These are phyloP conservation scores for Atta texana DNA, from an alignment of 1,140 invertebrate genomes.

Conservation along the genomic window DNA sequence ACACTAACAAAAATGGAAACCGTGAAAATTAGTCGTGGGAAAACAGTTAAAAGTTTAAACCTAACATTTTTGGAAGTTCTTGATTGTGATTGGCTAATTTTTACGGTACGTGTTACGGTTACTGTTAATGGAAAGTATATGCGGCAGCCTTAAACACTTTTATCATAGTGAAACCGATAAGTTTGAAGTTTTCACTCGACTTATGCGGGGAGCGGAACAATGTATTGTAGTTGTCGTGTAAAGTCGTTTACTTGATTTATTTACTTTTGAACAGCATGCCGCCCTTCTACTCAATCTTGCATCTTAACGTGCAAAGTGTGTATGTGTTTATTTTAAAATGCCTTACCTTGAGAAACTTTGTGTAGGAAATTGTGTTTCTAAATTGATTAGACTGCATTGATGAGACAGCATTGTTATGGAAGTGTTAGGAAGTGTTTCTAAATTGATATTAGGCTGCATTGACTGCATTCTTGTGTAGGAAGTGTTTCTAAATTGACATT, in stretches of 20 bases:
- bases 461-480: neutral
- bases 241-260: conserved; percentile 67
- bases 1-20: too few species aligned
- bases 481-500: neutral
- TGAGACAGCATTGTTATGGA: too few species aligned
- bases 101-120: too few species aligned
- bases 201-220: conserved; percentile 33
- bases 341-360: neutral
- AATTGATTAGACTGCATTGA: neutral
- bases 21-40: too few species aligned
- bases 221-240: conserved; percentile 38
- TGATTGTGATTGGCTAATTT: too few species aligned
- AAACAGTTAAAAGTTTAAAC: too few species aligned
- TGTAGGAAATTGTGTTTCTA: neutral
- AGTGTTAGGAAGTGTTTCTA: neutral
- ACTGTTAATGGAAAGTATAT: too few species aligned
- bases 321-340: conserved; percentile 28
- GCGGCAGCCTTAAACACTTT: neutral
- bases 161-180: neutral
- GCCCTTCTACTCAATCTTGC: conserved; percentile 38
- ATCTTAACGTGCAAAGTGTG: neutral
- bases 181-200: neutral
- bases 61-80: too few species aligned
- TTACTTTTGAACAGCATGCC: conserved; percentile 49
- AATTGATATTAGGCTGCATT: neutral